Percentiles rank a stretch among this genome's conserved stretches.
These are phyloP conservation scores for Garrulus glandarius DNA, from an alignment of 2,797 vertebrate species.

Conservation along the genomic window DNA sequence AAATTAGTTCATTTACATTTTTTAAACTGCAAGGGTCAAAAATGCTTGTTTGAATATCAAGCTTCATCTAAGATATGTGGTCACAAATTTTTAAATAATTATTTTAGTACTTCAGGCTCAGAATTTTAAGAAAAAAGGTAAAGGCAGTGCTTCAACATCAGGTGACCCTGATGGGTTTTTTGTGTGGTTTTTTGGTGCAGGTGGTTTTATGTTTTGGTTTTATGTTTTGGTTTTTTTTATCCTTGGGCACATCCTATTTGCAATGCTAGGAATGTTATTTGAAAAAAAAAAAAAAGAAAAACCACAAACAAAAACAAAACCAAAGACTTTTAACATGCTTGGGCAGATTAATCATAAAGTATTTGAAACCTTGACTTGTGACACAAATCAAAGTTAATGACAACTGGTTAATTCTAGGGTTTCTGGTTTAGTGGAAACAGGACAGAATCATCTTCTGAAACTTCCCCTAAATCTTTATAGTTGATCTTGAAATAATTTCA, in stretches of 20 bases:
- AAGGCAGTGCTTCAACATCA: not conserved
- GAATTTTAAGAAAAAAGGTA: not conserved
- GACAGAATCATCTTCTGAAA: not conserved
- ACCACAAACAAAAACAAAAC: not conserved
- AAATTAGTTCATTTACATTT: not conserved
- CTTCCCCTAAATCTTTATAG: not conserved
- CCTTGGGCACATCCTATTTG: not conserved
- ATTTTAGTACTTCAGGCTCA: not conserved
- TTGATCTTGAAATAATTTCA: not conserved
- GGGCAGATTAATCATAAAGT: not conserved
- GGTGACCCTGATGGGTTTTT: not conserved
- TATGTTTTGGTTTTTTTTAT: no score
- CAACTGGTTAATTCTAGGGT: not conserved
- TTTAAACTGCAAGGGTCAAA: not conserved
- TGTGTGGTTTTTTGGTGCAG: not conserved
- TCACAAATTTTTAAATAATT: not conserved
- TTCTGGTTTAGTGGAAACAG: not conserved
- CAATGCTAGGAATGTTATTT: not conserved
- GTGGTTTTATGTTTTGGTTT: not conserved
- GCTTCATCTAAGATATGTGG: not conserved
- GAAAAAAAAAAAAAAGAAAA: no score
- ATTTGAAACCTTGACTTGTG: not conserved
- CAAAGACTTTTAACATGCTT: not conserved
- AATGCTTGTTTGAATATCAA: not conserved
- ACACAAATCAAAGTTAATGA: not conserved